These are phyloP conservation scores for Lissonota sp. DNA, from an alignment of 2,888 invertebrate genomes.

Conservation along the genomic window DNA sequence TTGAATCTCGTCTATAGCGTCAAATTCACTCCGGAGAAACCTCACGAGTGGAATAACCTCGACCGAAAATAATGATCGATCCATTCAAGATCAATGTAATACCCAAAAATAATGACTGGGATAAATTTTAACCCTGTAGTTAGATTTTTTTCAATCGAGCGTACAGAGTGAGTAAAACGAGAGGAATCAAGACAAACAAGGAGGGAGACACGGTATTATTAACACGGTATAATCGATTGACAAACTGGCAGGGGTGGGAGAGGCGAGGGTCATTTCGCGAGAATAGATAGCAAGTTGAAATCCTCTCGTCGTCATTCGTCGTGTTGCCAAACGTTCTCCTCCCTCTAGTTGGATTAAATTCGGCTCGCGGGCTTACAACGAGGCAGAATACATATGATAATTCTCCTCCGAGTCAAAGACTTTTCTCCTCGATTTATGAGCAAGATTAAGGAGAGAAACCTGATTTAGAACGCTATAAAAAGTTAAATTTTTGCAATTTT, in stretches of 20 bases:
- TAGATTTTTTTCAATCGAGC: too few species aligned
- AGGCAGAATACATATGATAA: too few species aligned
- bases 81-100: too few species aligned
- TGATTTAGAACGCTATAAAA: too few species aligned
- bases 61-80: background rate
- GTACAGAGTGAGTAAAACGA: background rate
- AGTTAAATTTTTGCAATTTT: background rate
- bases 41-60: slow-evolving; percentile 19
- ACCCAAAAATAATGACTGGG: too few species aligned
- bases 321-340: slow-evolving; percentile 60
- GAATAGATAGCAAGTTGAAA: slow-evolving; percentile 68
- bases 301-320: slow-evolving; percentile 66
- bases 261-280: slow-evolving; percentile 27
- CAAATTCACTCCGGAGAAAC: slow-evolving; percentile 14
- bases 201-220: background rate
- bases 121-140: too few species aligned
- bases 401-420: too few species aligned
- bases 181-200: slow-evolving; percentile 5
- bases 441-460: too few species aligned
- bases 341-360: background rate
- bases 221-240: background rate
- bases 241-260: background rate
- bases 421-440: too few species aligned
- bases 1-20: background rate
- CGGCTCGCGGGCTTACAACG: too few species aligned